Evolutionary conservation across 1,140 invertebrate species (phyloP).

Genomic region (Tetraneura akinire): DNA sequence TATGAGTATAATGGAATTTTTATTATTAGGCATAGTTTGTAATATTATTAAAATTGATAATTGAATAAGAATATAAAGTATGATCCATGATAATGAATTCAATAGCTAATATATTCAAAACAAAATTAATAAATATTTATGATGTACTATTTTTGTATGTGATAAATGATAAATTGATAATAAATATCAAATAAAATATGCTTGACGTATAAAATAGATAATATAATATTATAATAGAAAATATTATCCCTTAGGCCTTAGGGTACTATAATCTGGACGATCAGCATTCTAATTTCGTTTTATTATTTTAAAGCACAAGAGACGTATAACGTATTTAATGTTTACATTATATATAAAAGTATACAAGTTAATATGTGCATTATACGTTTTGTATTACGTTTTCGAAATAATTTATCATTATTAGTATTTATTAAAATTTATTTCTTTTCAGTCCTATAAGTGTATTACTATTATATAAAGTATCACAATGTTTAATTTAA

Average conservation of each 20-base stretch:
- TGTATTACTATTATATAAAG: background rate
- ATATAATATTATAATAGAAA: background rate
- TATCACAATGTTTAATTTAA: background rate
- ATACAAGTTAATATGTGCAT: background rate
- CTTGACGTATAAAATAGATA: background rate
- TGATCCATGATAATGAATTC: too few species aligned
- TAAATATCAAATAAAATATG: background rate
- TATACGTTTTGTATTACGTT: slow-evolving; percentile 7
- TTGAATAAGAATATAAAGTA: too few species aligned
- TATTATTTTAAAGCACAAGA: background rate
- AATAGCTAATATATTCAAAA: too few species aligned
- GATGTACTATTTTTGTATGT: too few species aligned
- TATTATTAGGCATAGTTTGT: too few species aligned
- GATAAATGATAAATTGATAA: too few species aligned
- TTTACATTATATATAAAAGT: slow-evolving; percentile 7
- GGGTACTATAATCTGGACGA: background rate
- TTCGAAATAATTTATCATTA: background rate
- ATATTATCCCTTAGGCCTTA: background rate
- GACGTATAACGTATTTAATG: background rate
- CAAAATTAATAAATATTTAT: too few species aligned
- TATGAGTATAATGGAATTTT: too few species aligned
- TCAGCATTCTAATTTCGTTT: background rate
- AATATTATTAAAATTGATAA: too few species aligned
- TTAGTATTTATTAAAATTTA: slow-evolving; percentile 5
- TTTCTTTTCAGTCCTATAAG: too few species aligned